These are phyloP conservation scores for Tribolium madens DNA, from an alignment of 1,140 invertebrate species.

Conservation along the genomic window DNA sequence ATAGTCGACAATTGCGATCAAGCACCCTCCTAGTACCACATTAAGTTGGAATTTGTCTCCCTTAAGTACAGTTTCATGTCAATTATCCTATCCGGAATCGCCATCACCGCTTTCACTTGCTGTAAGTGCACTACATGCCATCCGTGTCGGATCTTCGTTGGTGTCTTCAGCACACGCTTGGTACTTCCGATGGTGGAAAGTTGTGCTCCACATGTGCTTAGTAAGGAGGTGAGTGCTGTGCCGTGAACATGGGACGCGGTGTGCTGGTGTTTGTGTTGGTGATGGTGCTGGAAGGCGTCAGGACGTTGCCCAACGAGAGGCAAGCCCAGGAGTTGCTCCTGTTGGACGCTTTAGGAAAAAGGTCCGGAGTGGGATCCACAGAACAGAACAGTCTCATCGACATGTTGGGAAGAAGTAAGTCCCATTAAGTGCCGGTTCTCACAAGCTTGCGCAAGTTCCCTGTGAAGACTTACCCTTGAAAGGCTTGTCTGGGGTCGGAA, in stretches of 20 bases:
- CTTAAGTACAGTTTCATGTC: not conserved
- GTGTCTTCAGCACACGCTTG: constrained; percentile 48
- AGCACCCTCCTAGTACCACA: not conserved
- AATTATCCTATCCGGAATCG: constrained; percentile 21
- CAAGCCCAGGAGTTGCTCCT: constrained; percentile 81
- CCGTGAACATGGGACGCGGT: constrained; percentile 51
- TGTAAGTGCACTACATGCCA: constrained; percentile 49
- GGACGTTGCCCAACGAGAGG: constrained; percentile 70
- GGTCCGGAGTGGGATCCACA: constrained; percentile 65
- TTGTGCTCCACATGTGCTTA: constrained; percentile 55
- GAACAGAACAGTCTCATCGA: constrained; percentile 82
- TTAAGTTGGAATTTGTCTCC: not conserved
- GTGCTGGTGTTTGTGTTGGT: constrained; percentile 55
- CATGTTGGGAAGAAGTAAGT: constrained; percentile 85
- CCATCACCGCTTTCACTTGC: constrained; percentile 48
- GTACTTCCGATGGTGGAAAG: constrained; percentile 52
- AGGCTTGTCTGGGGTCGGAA: not conserved
- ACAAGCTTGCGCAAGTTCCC: no score
- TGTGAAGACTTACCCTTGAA: no score
- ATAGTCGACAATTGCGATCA: not conserved
- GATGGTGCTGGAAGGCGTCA: constrained; percentile 50
- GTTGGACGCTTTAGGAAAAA: constrained; percentile 76
- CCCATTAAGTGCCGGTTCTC: constrained; percentile 15
- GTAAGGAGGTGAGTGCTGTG: constrained; percentile 56
- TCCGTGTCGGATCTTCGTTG: constrained; percentile 43